Evolutionary conservation across 2,113 vertebrate species (phyloP).

Genomic region (Lota lota): DNA sequence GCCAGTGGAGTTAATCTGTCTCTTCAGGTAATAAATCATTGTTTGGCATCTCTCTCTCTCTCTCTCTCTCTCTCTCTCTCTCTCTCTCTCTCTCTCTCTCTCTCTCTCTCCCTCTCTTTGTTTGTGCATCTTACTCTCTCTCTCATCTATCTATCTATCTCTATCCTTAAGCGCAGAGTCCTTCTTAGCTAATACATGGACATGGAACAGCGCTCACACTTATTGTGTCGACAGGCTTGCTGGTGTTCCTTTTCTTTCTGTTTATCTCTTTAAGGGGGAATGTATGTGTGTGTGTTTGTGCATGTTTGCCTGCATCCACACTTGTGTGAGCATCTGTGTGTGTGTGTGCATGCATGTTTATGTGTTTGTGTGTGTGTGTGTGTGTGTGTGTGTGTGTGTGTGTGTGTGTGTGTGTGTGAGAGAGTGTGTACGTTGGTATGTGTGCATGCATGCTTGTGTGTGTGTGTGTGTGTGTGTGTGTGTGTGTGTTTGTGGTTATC

Average conservation of each 20-base stretch:
- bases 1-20: slow-evolving; percentile 74
- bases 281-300: neutral
- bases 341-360: neutral
- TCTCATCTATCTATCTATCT: slow-evolving; percentile 4
- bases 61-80: slow-evolving; percentile 19
- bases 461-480: slow-evolving; percentile 14
- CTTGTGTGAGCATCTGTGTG: neutral
- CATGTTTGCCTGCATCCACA: neutral
- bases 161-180: neutral
- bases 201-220: slow-evolving; percentile 37
- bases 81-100: slow-evolving; percentile 11
- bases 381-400: too few relatives aligned
- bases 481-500: slow-evolving; percentile 22
- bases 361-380: too few relatives aligned
- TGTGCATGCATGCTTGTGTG: slow-evolving; percentile 28
- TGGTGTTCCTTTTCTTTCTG: slow-evolving; percentile 42
- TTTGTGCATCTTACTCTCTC: neutral
- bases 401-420: too few relatives aligned
- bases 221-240: slow-evolving; percentile 51
- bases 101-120: neutral
- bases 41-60: slow-evolving; percentile 55
- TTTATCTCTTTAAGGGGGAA: neutral
- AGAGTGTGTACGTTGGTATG: too few relatives aligned
- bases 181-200: slow-evolving; percentile 39
- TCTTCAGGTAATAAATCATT: slow-evolving; percentile 74